Base-by-base conservation (phyloP, 2,797 vertebrate genomes). In the Tachyglossus aculeatus region DNA sequence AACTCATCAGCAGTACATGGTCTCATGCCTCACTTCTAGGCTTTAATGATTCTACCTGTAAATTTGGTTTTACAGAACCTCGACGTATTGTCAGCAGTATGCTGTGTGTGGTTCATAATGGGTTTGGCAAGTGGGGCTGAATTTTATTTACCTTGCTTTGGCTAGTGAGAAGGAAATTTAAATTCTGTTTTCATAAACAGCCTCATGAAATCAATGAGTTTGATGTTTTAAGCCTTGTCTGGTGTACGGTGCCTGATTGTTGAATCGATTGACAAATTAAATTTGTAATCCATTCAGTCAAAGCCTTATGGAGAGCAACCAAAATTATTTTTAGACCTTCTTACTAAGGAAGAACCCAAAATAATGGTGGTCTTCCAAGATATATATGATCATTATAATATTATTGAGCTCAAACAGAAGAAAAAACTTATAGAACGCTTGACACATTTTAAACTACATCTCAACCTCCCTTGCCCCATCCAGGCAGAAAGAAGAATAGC, bases 181-280 rank as follows among this genome's bases (percentile, higher is more conserved):
- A 33, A 44, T 79, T 82, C 41, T 68, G 14, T 60, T 76, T 81
- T 83, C 53, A 59, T 86, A 78, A 87, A 86, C 21, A n/a, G 8
- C 1, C 33, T 82, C 58, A 60, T 80, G 67, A 86, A 89, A 80
- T 25, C 65, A 54, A 63, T n/a, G 37, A 63, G 55, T 60, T 59
- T n/a, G 6, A 74, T 80, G 56, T 52, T 71, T 86, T 70, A 70
- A 86, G 38, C 54, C 14, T 76, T 38, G 61, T 71, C 75, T 84
- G 77, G 67, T 32, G 37, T 81, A 65, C 43, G 62, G 39, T 37
- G 40, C 37, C 52, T 67, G 9, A 71, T 77, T 81, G 80, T 62
- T 71, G 83, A 83, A 84, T 68, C 27, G 0, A 32, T 71, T 3
- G 24, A 37, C 61, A 80, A 63, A 84, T 67, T 21, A 67, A 80